Percentiles rank a stretch among this genome's conserved stretches.
These are phyloP conservation scores for Pollenia griseotomentosa DNA, from an alignment of 2,888 invertebrate species.

Conservation along the genomic window DNA sequence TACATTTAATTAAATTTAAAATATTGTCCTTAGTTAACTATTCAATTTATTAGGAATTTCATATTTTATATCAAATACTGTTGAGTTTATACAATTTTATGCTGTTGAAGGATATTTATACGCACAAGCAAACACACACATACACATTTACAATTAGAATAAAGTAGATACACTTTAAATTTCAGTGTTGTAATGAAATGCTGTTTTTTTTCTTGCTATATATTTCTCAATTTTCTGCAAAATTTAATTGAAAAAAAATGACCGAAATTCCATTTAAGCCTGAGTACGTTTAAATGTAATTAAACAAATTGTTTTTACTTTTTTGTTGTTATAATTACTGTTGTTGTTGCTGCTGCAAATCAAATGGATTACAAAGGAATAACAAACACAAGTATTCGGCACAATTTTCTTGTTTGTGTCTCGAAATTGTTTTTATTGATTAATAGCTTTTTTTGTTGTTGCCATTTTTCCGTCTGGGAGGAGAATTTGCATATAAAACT, in stretches of 20 bases:
- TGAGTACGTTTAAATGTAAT: slow-evolving; percentile 53
- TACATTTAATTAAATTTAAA: slow-evolving; percentile 72
- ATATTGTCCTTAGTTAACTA: slow-evolving; percentile 72
- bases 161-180: slow-evolving; percentile 31
- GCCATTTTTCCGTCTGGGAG: not conserved
- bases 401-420: slow-evolving; percentile 26
- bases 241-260: slow-evolving; percentile 44
- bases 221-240: not conserved
- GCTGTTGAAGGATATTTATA: not conserved
- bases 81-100: slow-evolving; percentile 28
- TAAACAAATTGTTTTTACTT: slow-evolving; percentile 61
- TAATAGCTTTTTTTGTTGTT: not conserved
- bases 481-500: not conserved
- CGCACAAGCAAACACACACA: not conserved
- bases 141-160: not conserved
- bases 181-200: slow-evolving; percentile 37
- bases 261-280: slow-evolving; percentile 32
- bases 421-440: slow-evolving; percentile 44
- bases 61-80: slow-evolving; percentile 56
- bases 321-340: not conserved
- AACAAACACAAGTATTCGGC: slow-evolving; percentile 25
- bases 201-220: slow-evolving; percentile 2
- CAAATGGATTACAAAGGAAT: slow-evolving; percentile 46
- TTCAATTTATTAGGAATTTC: slow-evolving; percentile 70
- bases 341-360: slow-evolving; percentile 38